Base-by-base conservation (phyloP, 2,888 invertebrate species). In the Cephus pygmeus region DNA sequence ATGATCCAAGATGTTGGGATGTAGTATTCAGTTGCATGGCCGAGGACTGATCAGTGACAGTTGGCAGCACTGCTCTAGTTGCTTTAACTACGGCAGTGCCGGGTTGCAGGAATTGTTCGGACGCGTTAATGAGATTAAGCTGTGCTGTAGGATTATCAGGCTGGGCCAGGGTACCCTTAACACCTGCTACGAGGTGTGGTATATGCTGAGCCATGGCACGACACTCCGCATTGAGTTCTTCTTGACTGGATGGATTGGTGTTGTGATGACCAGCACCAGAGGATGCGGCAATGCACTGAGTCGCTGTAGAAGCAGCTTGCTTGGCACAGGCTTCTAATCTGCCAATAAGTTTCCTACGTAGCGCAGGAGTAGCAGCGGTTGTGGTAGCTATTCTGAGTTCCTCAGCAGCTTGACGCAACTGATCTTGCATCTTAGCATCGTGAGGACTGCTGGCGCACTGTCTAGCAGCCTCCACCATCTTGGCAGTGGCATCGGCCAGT, bases 391-490 rank as follows among this genome's bases (percentile, higher is more conserved):
- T 95, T 73, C 98, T 93, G n/a, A 99, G 92, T 85, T 98, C 97
- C 88, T 99, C 98, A 0, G 99, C 99, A 0, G 99, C 98, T 81
- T 94, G 94, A 56, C 97, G 94, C 15, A 99, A 92, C 4, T 96
- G 95, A 82, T 96, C 96, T 90, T 98, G 98, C 88, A 96, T 96
- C 79, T 94, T 94, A 1, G 95, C 94, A 86, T 98, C 97, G 92
- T 97, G 95, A 1, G 96, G 96, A 87, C 95, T 94, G 34, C 96
- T 96, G 0, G 98, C 98, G 91, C 98, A 98, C 76, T 97, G 96
- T 79, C 99, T 94, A 0, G 98, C 98, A 0, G 98, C 98, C 91
- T 99, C 99, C 34, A 99, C 99, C 96, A 99, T 96, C 84, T 96
- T 94, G 0, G 98, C 97, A 0, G 99, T 99, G 1, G 99, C 99